phyloP scores from a whole-genome alignment of 2,113 vertebrate genomes.

The Noctilio leporinus region DNA sequence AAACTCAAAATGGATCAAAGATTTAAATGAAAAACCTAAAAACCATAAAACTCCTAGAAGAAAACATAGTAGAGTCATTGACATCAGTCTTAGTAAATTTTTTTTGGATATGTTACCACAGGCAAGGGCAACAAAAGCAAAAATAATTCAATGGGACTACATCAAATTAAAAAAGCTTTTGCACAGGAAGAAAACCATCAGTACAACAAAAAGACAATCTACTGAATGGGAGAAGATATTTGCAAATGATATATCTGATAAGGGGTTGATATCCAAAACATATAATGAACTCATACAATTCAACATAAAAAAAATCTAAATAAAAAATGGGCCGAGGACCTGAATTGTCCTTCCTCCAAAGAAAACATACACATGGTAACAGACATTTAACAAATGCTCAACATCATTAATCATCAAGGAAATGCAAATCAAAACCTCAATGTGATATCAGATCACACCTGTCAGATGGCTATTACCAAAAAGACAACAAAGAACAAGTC shows the following conservation, averaged over 20 bases:
- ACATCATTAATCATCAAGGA: neutral
- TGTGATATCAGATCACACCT: neutral
- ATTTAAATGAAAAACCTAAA: neutral
- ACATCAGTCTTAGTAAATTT: neutral
- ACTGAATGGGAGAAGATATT: neutral
- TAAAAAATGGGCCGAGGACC: neutral
- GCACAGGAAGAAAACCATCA: neutral
- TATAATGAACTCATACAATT: neutral
- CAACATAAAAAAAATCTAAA: neutral
- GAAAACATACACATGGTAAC: neutral
- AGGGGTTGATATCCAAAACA: neutral
- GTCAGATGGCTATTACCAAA: neutral
- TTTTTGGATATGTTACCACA: neutral
- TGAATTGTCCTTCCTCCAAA: neutral
- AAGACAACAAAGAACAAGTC: neutral
- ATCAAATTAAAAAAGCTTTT: neutral
- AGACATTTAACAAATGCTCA: neutral
- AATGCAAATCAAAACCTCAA: neutral
- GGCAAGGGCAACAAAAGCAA: neutral
- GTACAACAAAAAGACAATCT: neutral
- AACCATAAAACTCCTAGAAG: neutral
- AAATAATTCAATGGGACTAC: neutral
- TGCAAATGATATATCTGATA: neutral
- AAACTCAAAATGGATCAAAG: neutral
- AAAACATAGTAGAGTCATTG: neutral